Evolutionary conservation across 2,113 vertebrate species (phyloP).

Genomic region (Aix galericulata): DNA sequence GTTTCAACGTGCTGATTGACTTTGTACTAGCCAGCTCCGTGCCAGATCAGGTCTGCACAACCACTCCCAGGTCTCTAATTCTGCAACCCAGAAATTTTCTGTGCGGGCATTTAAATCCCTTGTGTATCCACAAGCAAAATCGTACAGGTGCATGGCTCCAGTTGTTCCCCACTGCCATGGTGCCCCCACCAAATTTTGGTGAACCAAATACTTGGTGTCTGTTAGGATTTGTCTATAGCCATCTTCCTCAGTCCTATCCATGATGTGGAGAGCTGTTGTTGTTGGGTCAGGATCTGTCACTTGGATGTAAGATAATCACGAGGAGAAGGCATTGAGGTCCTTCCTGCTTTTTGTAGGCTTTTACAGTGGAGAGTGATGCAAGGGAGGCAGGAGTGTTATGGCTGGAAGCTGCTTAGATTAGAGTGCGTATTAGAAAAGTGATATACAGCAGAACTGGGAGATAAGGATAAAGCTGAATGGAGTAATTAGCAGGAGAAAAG

Average conservation of each 20-base stretch:
- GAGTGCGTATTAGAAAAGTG: neutral
- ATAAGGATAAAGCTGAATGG: neutral
- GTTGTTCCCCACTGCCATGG: fast-evolving
- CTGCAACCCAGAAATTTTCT: neutral
- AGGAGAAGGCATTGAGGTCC: no score
- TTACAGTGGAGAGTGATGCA: fast-evolving
- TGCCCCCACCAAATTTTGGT: neutral
- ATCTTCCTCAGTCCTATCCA: neutral
- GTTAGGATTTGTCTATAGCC: neutral
- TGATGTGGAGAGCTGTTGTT: no score
- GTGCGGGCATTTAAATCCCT: neutral
- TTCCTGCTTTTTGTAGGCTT: neutral
- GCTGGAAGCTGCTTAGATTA: neutral
- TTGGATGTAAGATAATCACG: neutral
- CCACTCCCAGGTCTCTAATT: fast-evolving
- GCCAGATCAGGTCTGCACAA: neutral
- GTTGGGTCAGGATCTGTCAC: neutral
- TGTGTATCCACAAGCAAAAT: fast-evolving
- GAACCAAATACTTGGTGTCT: no score
- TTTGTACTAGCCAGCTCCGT: neutral
- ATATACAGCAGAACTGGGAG: neutral
- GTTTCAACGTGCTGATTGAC: neutral
- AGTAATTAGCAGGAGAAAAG: neutral
- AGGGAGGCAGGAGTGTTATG: neutral
- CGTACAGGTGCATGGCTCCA: fast-evolving